A percentile compares a stretch with the other conserved stretches of the same genome.
Conservation (phyloP, 2,113 vertebrate species). For the Cryptoleucopteryx plumbea region DNA sequence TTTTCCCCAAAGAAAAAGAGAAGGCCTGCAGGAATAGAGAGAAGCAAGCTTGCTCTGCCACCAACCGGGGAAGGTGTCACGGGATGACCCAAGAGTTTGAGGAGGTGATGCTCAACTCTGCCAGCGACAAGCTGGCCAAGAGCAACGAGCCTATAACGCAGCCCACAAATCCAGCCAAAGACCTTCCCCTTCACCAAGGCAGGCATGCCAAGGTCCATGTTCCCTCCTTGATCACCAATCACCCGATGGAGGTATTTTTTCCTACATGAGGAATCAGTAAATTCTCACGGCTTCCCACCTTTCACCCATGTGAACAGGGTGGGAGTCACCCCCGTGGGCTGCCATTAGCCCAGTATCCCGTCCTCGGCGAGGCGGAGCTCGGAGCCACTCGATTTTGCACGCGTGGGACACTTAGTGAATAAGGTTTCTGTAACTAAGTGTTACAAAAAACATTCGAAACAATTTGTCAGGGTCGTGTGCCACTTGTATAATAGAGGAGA, state of each 20-base stretch:
- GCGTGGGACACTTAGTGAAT: neutral
- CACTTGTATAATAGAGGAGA: neutral
- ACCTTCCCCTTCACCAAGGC: neutral
- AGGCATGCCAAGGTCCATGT: accelerated
- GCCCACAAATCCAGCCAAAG: neutral
- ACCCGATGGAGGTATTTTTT: neutral
- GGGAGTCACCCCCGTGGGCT: neutral
- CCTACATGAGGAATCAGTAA: neutral
- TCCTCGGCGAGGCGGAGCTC: neutral
- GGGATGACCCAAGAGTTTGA: neutral
- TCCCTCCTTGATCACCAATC: neutral
- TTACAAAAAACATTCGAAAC: neutral
- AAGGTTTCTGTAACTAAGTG: neutral
- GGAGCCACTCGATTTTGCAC: neutral
- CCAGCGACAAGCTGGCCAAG: accelerated
- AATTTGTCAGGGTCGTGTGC: neutral
- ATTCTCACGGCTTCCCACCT: neutral
- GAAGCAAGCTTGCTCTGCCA: neutral
- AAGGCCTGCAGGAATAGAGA: neutral
- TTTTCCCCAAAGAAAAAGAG: neutral
- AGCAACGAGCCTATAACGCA: neutral
- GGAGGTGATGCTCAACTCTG: neutral
- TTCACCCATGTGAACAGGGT: accelerated
- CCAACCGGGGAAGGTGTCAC: accelerated
- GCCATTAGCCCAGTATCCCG: neutral